Base-by-base conservation (phyloP, 92 coral and sea anemone species). In the Phymanthus crucifer region DNA sequence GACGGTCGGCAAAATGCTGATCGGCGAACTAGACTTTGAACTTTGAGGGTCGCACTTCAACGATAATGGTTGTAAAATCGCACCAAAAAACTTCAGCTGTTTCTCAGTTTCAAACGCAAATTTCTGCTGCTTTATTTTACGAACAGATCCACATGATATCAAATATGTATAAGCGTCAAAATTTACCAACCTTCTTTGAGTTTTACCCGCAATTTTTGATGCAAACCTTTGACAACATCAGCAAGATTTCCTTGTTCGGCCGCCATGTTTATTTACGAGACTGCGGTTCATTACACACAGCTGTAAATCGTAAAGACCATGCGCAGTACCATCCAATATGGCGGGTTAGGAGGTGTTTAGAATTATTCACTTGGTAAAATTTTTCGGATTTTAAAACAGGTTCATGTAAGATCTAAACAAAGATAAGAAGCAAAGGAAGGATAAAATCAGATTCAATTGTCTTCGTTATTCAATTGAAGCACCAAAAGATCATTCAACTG, bases 141-240 rank as follows among this genome's bases (percentile, higher is more conserved):
- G 1, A 61, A 24, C 9, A 61, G 14, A 29, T 61, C 19, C 9
- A 61, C 9, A 61, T 61, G 17, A n/a, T 2, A 32, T 58, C 3
- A 58, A 50, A 14, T 50, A 54, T 23, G 64, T 3, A 23, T 19
- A 19, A 19, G 10, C 8, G 35, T 31, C 24, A n/a, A 35, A 32
- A 48, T 27, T 18, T 70, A 58, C 87, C 69, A 45, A 95, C 98
- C 95, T 74, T 87, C 81, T 36, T 80, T 82, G 31, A 96, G 78
- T 31, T 90, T 80, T 73, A 81, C 87, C 58, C 98, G 91, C 18
- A 96, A 84, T 75, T 79, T 87, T 45, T 90, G 83, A 67, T 96
- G 99, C 48, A 96, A 83, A 45, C 80, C 91, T 73, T 96, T 96
- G 57, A 96, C 93, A 67, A 96, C 86, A 81, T 90, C 87, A 37